Conservation (phyloP, 2,888 invertebrate genomes). For the Drosophila bunnanda region DNA sequence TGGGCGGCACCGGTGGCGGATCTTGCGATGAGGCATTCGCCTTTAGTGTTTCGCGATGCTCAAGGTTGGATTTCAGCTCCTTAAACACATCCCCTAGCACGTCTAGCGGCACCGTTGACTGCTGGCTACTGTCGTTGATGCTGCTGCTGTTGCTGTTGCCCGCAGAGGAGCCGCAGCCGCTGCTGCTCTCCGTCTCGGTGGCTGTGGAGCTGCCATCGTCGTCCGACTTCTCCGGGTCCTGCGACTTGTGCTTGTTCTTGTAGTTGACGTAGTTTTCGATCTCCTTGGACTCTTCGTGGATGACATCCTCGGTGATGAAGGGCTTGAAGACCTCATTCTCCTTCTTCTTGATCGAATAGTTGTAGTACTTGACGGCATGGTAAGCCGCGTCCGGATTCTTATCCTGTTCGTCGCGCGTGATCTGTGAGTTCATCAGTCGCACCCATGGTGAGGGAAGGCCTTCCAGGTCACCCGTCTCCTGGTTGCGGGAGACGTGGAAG, state of each 20-base stretch:
- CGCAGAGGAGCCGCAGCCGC: slow-evolving; percentile 74
- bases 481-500: slow-evolving; percentile 94
- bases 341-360: slow-evolving; percentile 93
- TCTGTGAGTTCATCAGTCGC: slow-evolving; percentile 91
- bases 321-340: slow-evolving; percentile 91
- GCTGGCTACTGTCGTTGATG: slow-evolving; percentile 80
- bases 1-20: slow-evolving; percentile 85
- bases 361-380: slow-evolving; percentile 95
- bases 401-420: slow-evolving; percentile 93
- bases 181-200: slow-evolving; percentile 72
- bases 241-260: slow-evolving; percentile 90
- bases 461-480: slow-evolving; percentile 92
- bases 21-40: slow-evolving; percentile 54
- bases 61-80: slow-evolving; percentile 79
- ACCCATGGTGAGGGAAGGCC: slow-evolving; percentile 95
- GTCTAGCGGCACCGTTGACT: slow-evolving; percentile 68
- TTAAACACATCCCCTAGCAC: slow-evolving; percentile 81
- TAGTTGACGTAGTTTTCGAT: slow-evolving; percentile 91
- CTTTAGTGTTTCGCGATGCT: slow-evolving; percentile 77
- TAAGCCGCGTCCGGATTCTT: slow-evolving; percentile 96
- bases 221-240: slow-evolving; percentile 84
- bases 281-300: slow-evolving; percentile 92
- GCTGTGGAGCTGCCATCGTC: slow-evolving; percentile 78
- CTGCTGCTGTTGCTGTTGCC: slow-evolving; percentile 82
- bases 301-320: slow-evolving; percentile 91